Percentiles rank a stretch among this genome's conserved stretches.
phyloP scores from a whole-genome alignment of 2,113 vertebrate species.

The Silurus glanis region DNA sequence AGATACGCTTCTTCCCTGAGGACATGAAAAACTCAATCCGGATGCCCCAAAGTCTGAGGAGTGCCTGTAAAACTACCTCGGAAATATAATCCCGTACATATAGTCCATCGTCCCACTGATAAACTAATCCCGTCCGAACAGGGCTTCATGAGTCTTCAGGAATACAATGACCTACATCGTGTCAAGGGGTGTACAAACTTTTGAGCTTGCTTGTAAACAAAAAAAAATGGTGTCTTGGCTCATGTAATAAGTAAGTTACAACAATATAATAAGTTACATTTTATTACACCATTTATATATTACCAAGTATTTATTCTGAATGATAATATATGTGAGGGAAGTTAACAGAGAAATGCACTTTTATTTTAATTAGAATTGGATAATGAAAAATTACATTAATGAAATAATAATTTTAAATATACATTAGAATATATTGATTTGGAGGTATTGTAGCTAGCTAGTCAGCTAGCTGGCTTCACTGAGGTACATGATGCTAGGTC shows the following conservation, averaged over 20 bases:
- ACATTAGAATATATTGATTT: neutral
- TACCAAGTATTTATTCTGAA: too few relatives aligned
- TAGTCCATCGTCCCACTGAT: neutral
- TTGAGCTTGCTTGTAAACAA: neutral
- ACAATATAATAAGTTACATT: neutral
- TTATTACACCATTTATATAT: too few relatives aligned
- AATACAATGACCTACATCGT: neutral
- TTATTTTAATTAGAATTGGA: too few relatives aligned
- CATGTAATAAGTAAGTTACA: neutral
- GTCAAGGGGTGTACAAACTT: neutral
- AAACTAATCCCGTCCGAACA: neutral
- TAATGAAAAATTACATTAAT: too few relatives aligned
- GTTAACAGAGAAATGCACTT: too few relatives aligned
- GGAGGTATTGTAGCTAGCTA: neutral
- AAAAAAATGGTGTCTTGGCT: neutral
- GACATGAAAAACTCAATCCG: too few relatives aligned
- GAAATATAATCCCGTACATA: neutral
- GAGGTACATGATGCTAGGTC: neutral
- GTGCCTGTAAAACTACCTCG: neutral
- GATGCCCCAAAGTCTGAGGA: neutral
- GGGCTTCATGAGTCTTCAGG: neutral
- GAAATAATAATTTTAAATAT: too few relatives aligned
- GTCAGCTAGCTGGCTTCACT: neutral
- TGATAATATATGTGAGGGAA: too few relatives aligned
- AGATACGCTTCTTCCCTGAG: too few relatives aligned